Percentiles rank a stretch among this genome's conserved stretches.
Evolutionary conservation across 2,113 vertebrate genomes (phyloP).

Genomic region (Pseudorectes ferrugineus): DNA sequence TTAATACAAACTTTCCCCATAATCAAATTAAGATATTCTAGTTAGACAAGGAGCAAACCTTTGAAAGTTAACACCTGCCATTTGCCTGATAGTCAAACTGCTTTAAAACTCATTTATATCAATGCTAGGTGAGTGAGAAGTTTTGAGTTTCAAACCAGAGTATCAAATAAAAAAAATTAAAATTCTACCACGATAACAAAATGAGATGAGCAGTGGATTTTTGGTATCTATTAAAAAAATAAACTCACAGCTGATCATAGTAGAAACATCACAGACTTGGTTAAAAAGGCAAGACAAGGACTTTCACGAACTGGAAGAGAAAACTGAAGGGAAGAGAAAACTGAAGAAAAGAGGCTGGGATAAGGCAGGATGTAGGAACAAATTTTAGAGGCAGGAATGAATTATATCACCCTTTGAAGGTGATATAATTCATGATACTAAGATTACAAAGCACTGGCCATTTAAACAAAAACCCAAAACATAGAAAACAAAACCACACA

Average conservation of each 20-base stretch:
- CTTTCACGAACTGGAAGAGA: neutral
- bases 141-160: neutral
- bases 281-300: neutral
- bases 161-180: neutral
- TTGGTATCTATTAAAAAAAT: neutral
- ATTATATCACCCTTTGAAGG: neutral
- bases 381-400: neutral
- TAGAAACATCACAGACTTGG: neutral
- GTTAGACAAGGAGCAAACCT: neutral
- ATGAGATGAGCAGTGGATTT: neutral
- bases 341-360: neutral
- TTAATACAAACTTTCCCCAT: neutral
- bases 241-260: neutral
- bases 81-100: neutral
- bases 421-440: neutral
- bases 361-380: neutral
- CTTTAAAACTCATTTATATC: neutral
- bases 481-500: neutral
- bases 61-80: neutral
- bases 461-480: neutral
- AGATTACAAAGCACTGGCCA: neutral
- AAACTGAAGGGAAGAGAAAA: too few relatives aligned
- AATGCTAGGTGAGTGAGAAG: neutral
- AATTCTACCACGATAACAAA: neutral
- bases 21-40: neutral